Base-by-base conservation (phyloP, 2,888 invertebrate genomes). In the Cryptocephalus moraei region DNA sequence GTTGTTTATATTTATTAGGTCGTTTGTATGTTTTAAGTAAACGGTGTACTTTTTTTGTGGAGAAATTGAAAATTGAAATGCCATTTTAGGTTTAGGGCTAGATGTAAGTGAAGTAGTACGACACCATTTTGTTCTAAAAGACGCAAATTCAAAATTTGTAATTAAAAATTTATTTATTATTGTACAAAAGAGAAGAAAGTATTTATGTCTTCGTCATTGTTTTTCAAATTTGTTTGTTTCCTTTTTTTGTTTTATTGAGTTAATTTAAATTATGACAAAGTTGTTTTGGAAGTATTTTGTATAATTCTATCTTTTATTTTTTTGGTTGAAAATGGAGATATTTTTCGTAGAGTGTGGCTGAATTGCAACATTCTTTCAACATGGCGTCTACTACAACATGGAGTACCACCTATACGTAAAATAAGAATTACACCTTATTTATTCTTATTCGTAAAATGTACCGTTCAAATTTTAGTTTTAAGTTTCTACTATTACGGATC, bases 71-170 rank as follows among this genome's bases (percentile, higher is more conserved):
- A 22, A 22, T 22, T 51, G 34, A 50, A 47, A 52, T 56, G 52
- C 52, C 55, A 54, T 50, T 47, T 22, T 54, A 53, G 41, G 41
- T 46, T 52, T 47, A 50, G 46, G 44, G 47, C 44, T 46, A 55
- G 51, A 52, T 51, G 51, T 47, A 54, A 48, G 36, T 44, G 41
- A 45, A 54, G 63, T 63, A 63, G 63, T 62, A 62, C 60, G 58
- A 65, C 63, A 65, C 63, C 63, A 63, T 62, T 22, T 22, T 58
- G 48, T 61, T 60, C 54, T 55, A 50, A 49, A 49, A 56, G 54
- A 59, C 55, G 57, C 61, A 62, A 62, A 61, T 63, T 63, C 57
- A 56, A 62, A 63, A 63, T 62, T 63, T 61, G 60, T 62, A 57
- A 57, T 56, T 60, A 53, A 57, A 55, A 44, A 47, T 54, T 46